phyloP scores from a whole-genome alignment of 1,140 invertebrate species.

The Cherax destructor region DNA sequence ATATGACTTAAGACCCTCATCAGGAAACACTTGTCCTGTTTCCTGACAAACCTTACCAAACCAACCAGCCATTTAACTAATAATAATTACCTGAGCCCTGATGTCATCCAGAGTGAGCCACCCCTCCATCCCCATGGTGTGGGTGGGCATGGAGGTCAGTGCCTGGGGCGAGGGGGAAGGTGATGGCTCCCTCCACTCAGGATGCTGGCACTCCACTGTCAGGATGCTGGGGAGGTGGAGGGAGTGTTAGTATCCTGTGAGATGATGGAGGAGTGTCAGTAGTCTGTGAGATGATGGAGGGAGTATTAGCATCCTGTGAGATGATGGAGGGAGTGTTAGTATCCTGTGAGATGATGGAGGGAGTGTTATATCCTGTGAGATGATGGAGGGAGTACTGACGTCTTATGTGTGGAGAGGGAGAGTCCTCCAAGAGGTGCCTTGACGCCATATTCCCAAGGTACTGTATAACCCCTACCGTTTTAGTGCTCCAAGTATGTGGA shows the following conservation, averaged over 20 bases:
- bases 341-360: not conserved
- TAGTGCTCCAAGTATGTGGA: no score
- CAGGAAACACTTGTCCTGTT: no score
- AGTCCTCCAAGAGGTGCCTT: no score
- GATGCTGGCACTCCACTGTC: not conserved
- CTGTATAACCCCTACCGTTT: no score
- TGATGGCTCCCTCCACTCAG: not conserved
- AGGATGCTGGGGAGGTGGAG: slow-evolving; percentile 10
- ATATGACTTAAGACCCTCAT: no score
- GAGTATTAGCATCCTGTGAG: not conserved
- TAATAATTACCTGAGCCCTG: not conserved
- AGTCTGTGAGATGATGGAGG: not conserved
- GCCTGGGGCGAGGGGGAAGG: not conserved
- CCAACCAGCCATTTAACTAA: no score
- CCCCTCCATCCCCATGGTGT: slow-evolving; percentile 7
- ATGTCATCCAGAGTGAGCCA: slow-evolving; percentile 28
- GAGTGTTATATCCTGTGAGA: no score
- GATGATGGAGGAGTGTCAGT: no score
- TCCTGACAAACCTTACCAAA: no score
- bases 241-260: not conserved
- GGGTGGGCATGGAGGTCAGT: not conserved
- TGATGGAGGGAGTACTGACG: no score
- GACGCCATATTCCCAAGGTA: no score
- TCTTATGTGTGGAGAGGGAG: no score
- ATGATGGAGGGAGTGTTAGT: not conserved